Evolutionary conservation across 2,888 invertebrate species (phyloP), one percentile per base, ranked within the genome.

Genomic region (Pterostichus madidus): DNA sequence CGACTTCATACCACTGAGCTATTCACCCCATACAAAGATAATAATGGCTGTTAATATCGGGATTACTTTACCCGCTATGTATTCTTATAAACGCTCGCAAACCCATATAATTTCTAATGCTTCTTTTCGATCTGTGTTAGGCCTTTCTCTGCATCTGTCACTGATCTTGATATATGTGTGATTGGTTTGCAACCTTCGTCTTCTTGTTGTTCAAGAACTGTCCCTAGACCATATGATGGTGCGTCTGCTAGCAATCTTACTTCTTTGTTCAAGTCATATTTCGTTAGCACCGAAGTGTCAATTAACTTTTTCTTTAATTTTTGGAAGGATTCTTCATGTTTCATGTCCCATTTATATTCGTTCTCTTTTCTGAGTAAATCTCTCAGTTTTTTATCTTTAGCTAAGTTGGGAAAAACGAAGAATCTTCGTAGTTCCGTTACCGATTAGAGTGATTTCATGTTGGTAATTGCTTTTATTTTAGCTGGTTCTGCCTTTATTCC

Each of bases 401-500:
- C 56, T 31, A 59, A 59, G 10, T 59, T 59, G 8, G 31, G 56
- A 17, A 59, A 59, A 59, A 24, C 31, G 24, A 59, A 59, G 24
- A 59, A 59, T 59, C 56, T 32, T 64, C 35, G 32, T 39, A 64
- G n/a, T 7, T 64, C 64, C 32, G 32, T 64, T 39, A 32, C 64
- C n/a, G 32, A 39, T 32, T 5, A 5, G 4, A 35, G 64, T 3
- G 35, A 13, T n/a, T 32, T 32, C 35, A 59, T 64, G 32, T 32
- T 39, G 39, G 64, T 1, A n/a, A 64, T 64, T 32, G 32, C 64
- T 39, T 32, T 15, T 39, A 32, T 39, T 32, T 64, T 64, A 0
- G 5, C 35, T n/a, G 64, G 64, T 32, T 64, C 35, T 1, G 35
- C 64, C 35, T 64, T 39, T 32, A 64, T 64, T 64, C 64, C 24